Evolutionary conservation across 2,888 invertebrate species (phyloP), one percentile per base, ranked within the genome.

Genomic region (Carterocephalus palaemon): DNA sequence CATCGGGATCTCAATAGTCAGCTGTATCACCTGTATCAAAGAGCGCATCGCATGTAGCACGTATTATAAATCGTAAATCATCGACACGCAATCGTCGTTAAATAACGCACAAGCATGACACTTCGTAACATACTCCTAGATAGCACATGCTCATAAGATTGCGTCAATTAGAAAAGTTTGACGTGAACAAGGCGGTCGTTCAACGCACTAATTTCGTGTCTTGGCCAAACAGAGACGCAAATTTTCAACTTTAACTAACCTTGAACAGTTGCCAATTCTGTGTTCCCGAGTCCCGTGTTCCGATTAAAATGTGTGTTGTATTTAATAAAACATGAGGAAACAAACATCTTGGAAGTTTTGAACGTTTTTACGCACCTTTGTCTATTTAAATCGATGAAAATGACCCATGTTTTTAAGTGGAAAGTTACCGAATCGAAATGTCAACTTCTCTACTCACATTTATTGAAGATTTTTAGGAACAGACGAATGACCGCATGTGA

Each of bases 251-350:
- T 57, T 49, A 46, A 36, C 48, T 28, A 75, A 77, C 85, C 86
- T 87, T 86, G 87, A 83, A 76, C 71, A 8, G 5, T 4, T 91
- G 76, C 92, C 90, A 70, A 62, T 60, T 67, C 46, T 40, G 38
- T 57, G 68, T 70, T 67, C 67, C 61, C 53, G 48, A 68, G 68
- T 70, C 66, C 60, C 64, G 72, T 71, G 69, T 58, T 64, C 60
- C 58, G 60, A 69, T 71, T 56, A 69, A 68, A 64, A 70, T 65
- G 66, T 59, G 49, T 55, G 57, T 54, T 19, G 54, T 59, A 67
- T 67, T 60, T 67, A 68, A 70, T 68, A 70, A 65, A 66, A 66
- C n/a, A n/a, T n/a, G 67, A 56, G 54, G 51, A 62, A 66, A 67
- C 67, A 71, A 72, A 76, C 67, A 66, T 36, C 33, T 26, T n/a